phyloP scores from a whole-genome alignment of 1,140 invertebrate genomes.

The Aethina tumida region DNA sequence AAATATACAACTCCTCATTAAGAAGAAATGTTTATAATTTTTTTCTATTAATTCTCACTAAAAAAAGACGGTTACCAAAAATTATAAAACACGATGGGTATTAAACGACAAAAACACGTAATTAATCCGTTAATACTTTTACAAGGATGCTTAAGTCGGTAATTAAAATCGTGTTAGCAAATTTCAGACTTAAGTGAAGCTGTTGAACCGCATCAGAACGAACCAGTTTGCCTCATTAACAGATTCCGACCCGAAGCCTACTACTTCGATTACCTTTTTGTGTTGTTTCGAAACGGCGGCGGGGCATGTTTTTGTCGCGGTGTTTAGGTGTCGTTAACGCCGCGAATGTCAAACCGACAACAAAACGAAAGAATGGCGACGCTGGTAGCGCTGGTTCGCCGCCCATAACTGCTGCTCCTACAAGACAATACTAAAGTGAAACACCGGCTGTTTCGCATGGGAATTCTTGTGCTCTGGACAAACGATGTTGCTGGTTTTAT shows the following conservation, averaged over 20 bases:
- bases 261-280: constrained; percentile 18
- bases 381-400: constrained; percentile 4
- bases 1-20: too few species aligned
- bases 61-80: neutral
- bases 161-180: neutral
- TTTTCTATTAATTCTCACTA: neutral
- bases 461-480: too few species aligned
- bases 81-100: neutral
- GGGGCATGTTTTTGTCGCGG: constrained; percentile 12
- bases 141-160: neutral
- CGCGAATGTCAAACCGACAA: constrained; percentile 11
- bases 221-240: constrained; percentile 17
- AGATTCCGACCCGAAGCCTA: constrained; percentile 17
- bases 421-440: constrained; percentile 11
- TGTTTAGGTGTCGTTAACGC: constrained; percentile 15
- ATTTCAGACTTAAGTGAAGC: constrained; percentile 10
- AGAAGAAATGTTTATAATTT: too few species aligned
- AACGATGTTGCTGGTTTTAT: constrained; percentile 8
- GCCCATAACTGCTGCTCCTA: constrained; percentile 9
- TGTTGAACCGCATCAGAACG: constrained; percentile 12
- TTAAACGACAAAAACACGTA: neutral
- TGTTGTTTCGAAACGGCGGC: constrained; percentile 6
- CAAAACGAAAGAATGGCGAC: constrained; percentile 8
- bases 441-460: too few species aligned
- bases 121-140: neutral